Evolutionary conservation across 2,113 vertebrate species (phyloP), one percentile per base, ranked within the genome.

Genomic region (Colistium nudipinnis): DNA sequence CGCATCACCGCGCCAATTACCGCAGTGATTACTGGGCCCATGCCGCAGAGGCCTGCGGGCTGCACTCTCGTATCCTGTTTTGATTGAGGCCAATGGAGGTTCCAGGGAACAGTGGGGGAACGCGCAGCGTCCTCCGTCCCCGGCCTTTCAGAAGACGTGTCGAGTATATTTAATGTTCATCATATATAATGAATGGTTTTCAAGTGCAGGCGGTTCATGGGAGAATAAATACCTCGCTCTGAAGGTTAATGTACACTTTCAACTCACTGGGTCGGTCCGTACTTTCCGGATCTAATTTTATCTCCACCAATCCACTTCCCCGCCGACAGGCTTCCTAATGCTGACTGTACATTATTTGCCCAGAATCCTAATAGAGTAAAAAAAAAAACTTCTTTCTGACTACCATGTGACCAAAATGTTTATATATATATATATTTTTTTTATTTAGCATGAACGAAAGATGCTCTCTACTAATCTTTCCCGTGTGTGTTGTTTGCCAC

Each of bases 1-100:
- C n/a, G 36, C 35, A 63, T 64, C 48, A 25, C 77, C 66, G 72
- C 55, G 51, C 57, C 81, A 89, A 91, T 90, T 84, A 78, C 64
- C 48, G 45, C 48, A 65, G 59, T 75, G 80, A 87, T 88, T 60
- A 65, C 47, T 49, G 48, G 39, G 66, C 70, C 69, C 82, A 81
- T 71, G 68, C 79, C 61, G 71, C 66, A 54, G 67, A 81, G 71
- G 62, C 62, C 77, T 69, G 2, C 53, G 74, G 69, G 74, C 70
- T 24, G 59, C 25, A 28, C 71, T 73, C 51, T 36, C 20, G 54
- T 33, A 45, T 83, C 71, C 72, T 76, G 49, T 53, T 81, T 71
- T 56, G 27, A 86, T 24, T 47, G 53, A 76, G 55, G 56, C 70
- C 39, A 25, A 41, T 74, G 59, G 30, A 75, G 59, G 48, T 39